Base-by-base conservation (phyloP, 2,797 vertebrate species). In the Petrocephalus schoutedeni region DNA sequence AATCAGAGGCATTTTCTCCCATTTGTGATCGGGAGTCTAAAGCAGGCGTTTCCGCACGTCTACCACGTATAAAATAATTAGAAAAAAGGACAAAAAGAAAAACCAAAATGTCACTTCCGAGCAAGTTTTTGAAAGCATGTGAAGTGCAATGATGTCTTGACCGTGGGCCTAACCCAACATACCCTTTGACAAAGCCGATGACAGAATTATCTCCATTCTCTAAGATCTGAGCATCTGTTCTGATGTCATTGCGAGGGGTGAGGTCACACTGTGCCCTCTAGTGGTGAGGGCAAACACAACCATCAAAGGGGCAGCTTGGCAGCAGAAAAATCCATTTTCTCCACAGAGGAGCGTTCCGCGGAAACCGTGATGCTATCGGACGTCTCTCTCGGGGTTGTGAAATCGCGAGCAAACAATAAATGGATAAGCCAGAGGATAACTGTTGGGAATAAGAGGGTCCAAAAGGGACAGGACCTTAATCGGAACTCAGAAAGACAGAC, bases 321-420 rank as follows among this genome's bases (percentile, higher is more conserved):
- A 41, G 6, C 10, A 74, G 36, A 19, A 77, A 32, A 85, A 61
- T 16, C 85, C 23, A n/a, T 19, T 32, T 87, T 86, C 53, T 89
- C 88, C 41, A 28, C 45, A 87, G 57, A 88, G 83, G 83, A 88
- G 86, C 51, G 71, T 85, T 82, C 32, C 88, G 87, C 36, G 21
- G 80, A 21, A 85, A 58, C 53, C 36, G 21, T 4, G 16, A 58
- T 86, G 19, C 14, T 7, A 80, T 83, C 80, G 12, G 45, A 86
- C 51, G 41, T 77, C 41, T 21, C 71, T 56, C 56, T 53, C 51
- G 49, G 16, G 83, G 83, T 41, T 41, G 56, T 58, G 84, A 86
- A 86, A 83, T 83, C n/a, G 49, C 45, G 14, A 54, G 80, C 80
- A 83, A 83, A 86, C 53, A 58, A 58, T 86, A 58, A 41, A 86